Evolutionary conservation across 2,888 invertebrate species (phyloP), one percentile per base, ranked within the genome.

Genomic region (Ommatoiulus sabulosus): DNA sequence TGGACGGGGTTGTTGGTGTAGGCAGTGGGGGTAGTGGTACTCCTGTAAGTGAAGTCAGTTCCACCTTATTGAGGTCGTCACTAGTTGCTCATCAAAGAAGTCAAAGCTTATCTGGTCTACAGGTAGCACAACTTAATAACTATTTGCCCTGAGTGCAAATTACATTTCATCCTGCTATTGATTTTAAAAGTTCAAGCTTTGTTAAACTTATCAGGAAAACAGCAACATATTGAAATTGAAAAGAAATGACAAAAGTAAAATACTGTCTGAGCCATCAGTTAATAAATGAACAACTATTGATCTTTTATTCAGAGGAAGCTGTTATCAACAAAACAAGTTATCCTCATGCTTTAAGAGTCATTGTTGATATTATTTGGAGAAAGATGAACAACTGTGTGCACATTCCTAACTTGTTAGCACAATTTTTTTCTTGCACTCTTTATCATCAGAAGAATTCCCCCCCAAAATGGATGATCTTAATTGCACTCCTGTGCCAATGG

Each of bases 1-100:
- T 94, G 44, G 93, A 89, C 24, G 89, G 89, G 20, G 94, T 94
- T 20, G 93, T 94, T 44, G 93, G 90, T 48, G 90, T 89, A 43
- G 87, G 89, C 43, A 80, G 90, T 88, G 89, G 90, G 24, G 87
- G 87, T 43, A 87, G 84, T 57, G 89, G 88, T 8, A 89, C 90
- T 24, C 90, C 90, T 43, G 90, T 87, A 46, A 87, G 57, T 57
- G 87, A 87, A 87, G 87, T 87, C 87, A 87, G 48, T 87, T 87
- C 87, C 43, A 87, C 44, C 57, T 80, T 72, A 63, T 80, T 87
- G 44, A 90, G 90, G 88, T 89, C 90, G 24, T 90, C 91, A 12
- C 90, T 91, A 57, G 91, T 93, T 92, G 92, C 92, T 90, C 93
- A 92, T 92, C 92, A 93, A 90, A 91, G 93, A 89, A 93, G 92